Percentiles rank a stretch among this genome's conserved stretches.
Conservation (phyloP, 2,797 vertebrate genomes). For the Chelmon rostratus region DNA sequence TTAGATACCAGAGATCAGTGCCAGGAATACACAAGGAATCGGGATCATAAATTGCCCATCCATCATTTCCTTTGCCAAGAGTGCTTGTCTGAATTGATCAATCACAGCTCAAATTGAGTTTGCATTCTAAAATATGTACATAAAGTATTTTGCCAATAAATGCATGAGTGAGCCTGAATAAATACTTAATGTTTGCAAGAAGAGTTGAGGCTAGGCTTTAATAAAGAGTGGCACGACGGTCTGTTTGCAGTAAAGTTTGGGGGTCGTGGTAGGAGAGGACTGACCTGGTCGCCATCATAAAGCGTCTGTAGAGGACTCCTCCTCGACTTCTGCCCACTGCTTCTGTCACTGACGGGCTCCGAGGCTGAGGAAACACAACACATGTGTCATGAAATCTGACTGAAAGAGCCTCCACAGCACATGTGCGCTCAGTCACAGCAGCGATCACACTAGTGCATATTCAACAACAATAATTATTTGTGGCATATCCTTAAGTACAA, state of each 20-base stretch:
- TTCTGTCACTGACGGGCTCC: slow-evolving; percentile 72
- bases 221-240: background rate
- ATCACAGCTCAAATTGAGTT: background rate
- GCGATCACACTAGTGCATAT: background rate
- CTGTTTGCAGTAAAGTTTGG: background rate
- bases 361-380: slow-evolving; percentile 71
- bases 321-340: slow-evolving; percentile 85
- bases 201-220: background rate
- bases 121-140: background rate
- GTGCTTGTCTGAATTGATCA: background rate
- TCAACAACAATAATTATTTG: background rate
- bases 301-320: slow-evolving; percentile 91
- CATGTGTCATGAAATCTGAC: slow-evolving; percentile 12
- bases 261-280: slow-evolving; percentile 37
- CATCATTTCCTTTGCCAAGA: background rate
- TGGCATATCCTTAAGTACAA: background rate
- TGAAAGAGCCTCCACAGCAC: background rate
- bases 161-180: background rate
- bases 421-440: background rate
- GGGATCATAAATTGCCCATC: background rate
- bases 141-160: background rate
- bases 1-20: too few species aligned
- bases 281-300: slow-evolving; percentile 91
- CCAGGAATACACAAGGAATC: background rate
- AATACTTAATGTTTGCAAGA: background rate